A percentile compares a stretch with the other conserved stretches of the same genome.
phyloP scores from a whole-genome alignment of 2,797 vertebrate genomes.

The Ctenopoma multispine region DNA sequence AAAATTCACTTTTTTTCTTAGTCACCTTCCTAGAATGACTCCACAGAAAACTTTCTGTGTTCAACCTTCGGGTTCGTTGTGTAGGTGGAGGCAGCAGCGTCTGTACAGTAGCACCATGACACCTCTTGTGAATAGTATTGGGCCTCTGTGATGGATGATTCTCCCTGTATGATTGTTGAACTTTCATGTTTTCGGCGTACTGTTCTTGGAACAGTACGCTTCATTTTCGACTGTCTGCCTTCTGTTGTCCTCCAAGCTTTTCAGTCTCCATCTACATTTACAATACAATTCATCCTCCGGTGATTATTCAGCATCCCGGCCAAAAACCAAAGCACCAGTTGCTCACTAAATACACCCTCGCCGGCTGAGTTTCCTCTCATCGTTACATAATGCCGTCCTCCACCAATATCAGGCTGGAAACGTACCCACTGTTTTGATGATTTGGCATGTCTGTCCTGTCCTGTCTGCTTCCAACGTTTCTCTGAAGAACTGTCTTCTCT shows the following conservation, averaged over 20 bases:
- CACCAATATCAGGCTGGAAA: conserved; percentile 9
- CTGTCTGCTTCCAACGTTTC: no score
- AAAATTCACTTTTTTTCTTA: no score
- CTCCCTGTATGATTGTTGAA: not conserved
- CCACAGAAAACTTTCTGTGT: not conserved
- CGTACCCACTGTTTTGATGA: not conserved
- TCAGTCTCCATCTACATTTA: no score
- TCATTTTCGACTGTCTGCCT: no score
- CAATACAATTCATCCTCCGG: conserved; percentile 23
- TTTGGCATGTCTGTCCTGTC: no score
- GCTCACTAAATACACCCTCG: conserved; percentile 20
- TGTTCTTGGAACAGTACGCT: no score
- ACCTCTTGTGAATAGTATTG: conserved; percentile 18
- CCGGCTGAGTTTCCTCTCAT: conserved; percentile 27
- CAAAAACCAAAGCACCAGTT: conserved; percentile 35
- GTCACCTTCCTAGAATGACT: not conserved
- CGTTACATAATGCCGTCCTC: conserved; percentile 12
- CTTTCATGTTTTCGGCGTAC: not conserved
- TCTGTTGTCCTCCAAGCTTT: no score
- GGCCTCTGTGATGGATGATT: conserved; percentile 19
- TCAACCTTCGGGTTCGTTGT: not conserved
- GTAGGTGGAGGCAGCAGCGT: not conserved
- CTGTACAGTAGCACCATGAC: not conserved
- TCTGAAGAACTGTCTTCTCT: no score
- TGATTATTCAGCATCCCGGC: conserved; percentile 27